A percentile compares a stretch with the other conserved stretches of the same genome.
Conservation (phyloP, 2,888 invertebrate genomes). For the Ormyrus pomaceus region DNA sequence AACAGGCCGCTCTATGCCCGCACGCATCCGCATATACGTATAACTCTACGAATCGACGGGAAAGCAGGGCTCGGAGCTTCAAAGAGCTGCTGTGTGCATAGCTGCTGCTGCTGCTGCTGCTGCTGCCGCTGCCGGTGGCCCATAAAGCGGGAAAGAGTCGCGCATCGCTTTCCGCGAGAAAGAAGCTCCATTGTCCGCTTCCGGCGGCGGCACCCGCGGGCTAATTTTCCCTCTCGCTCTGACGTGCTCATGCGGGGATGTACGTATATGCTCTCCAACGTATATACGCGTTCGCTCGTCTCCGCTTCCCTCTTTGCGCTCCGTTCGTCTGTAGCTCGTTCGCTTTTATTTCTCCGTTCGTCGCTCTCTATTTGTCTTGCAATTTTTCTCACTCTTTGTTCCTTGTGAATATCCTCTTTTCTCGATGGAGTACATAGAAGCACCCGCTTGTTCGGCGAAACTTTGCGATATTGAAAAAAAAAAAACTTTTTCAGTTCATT, state of each 20-base stretch:
- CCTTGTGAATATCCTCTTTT: not conserved
- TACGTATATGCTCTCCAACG: not conserved
- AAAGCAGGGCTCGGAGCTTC: not conserved
- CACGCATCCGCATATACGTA: not conserved
- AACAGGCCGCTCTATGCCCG: slow-evolving; percentile 12
- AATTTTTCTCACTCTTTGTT: not conserved
- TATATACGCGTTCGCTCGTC: too few relatives aligned
- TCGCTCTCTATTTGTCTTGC: slow-evolving; percentile 3
- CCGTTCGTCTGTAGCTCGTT: not conserved
- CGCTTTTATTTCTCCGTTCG: slow-evolving; percentile 2
- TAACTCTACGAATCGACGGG: not conserved
- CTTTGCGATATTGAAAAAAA: too few relatives aligned
- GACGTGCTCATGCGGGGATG: not conserved
- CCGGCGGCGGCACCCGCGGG: slow-evolving; percentile 48
- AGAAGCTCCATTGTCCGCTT: slow-evolving; percentile 53
- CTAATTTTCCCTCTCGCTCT: slow-evolving; percentile 23
- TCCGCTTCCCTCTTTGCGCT: not conserved
- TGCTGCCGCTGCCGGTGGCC: not conserved
- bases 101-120: too few relatives aligned
- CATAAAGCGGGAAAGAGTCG: slow-evolving; percentile 17
- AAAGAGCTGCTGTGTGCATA: too few relatives aligned
- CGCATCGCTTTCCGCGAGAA: slow-evolving; percentile 35
- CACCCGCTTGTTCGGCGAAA: too few relatives aligned
- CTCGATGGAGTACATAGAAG: not conserved
- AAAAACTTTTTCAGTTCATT: too few relatives aligned